Percentiles rank a stretch among this genome's conserved stretches.
Evolutionary conservation across 2,888 invertebrate species (phyloP).

Genomic region (Hypsopygia costalis): DNA sequence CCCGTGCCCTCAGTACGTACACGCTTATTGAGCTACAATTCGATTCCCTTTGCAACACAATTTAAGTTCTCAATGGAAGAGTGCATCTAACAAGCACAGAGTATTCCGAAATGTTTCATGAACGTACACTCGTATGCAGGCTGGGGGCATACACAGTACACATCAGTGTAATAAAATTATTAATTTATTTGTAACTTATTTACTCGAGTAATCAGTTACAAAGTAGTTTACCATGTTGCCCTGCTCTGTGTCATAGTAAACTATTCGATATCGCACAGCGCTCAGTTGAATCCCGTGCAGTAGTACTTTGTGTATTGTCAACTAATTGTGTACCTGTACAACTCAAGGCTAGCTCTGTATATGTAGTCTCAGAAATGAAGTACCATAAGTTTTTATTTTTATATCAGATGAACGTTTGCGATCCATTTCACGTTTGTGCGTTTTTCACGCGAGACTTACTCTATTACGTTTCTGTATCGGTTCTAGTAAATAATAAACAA

Average conservation of each 20-base stretch:
- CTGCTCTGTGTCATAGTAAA: constrained; percentile 1
- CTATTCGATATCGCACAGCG: neutral
- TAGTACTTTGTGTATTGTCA: constrained; percentile 1
- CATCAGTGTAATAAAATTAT: no score
- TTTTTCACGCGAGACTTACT: constrained; percentile 15
- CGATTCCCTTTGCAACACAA: no score
- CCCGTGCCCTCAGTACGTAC: no score
- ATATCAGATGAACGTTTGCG: constrained; percentile 50
- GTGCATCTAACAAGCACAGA: no score
- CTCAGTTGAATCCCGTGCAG: neutral
- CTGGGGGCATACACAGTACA: no score
- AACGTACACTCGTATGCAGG: no score
- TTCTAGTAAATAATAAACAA: constrained; percentile 71
- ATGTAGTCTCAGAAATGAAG: constrained; percentile 23
- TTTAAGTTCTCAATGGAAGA: no score
- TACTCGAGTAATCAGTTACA: neutral
- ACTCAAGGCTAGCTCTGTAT: constrained; percentile 18
- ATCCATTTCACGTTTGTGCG: constrained; percentile 29
- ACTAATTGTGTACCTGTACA: constrained; percentile 22
- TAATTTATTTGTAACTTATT: neutral
- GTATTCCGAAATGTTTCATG: no score
- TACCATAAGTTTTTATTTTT: constrained; percentile 70
- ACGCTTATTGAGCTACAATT: no score
- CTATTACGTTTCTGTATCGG: constrained; percentile 56
- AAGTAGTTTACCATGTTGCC: neutral